phyloP scores from a whole-genome alignment of 2,888 invertebrate genomes.

The Antitype chi region DNA sequence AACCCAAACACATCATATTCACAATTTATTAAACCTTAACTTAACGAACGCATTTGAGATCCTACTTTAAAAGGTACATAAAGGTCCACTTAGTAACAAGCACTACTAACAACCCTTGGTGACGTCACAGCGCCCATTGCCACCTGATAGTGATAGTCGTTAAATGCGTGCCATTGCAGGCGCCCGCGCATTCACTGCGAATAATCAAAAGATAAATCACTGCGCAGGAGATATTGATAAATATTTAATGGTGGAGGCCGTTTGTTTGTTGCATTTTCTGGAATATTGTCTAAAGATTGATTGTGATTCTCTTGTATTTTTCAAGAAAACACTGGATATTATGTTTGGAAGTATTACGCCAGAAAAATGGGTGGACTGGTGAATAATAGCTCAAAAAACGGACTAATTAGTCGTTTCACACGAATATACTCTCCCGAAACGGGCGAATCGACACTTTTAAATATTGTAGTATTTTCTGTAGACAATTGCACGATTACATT shows the following conservation, averaged over 20 bases:
- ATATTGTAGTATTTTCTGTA: no score
- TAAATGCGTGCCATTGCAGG: slow-evolving; percentile 72
- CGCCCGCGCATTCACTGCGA: slow-evolving; percentile 64
- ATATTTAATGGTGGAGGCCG: slow-evolving; percentile 21
- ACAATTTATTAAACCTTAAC: slow-evolving; percentile 42
- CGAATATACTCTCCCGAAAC: no score
- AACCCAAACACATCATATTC: slow-evolving; percentile 28
- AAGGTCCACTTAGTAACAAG: slow-evolving; percentile 75
- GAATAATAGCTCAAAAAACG: neutral
- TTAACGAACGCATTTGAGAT: slow-evolving; percentile 62
- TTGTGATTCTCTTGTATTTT: neutral
- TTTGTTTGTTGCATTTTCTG: slow-evolving; percentile 54
- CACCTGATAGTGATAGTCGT: slow-evolving; percentile 75
- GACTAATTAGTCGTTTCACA: no score
- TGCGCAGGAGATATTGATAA: slow-evolving; percentile 48
- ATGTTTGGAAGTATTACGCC: neutral
- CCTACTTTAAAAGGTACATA: slow-evolving; percentile 71
- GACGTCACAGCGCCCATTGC: slow-evolving; percentile 70
- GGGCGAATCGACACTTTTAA: no score
- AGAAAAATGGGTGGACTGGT: neutral
- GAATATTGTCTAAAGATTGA: neutral
- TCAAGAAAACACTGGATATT: no score
- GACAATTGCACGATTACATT: no score
- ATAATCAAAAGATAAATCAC: slow-evolving; percentile 67
- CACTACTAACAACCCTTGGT: slow-evolving; percentile 75